Evolutionary conservation across 2,113 vertebrate species (phyloP).

Genomic region (Drymodes brunneopygia): DNA sequence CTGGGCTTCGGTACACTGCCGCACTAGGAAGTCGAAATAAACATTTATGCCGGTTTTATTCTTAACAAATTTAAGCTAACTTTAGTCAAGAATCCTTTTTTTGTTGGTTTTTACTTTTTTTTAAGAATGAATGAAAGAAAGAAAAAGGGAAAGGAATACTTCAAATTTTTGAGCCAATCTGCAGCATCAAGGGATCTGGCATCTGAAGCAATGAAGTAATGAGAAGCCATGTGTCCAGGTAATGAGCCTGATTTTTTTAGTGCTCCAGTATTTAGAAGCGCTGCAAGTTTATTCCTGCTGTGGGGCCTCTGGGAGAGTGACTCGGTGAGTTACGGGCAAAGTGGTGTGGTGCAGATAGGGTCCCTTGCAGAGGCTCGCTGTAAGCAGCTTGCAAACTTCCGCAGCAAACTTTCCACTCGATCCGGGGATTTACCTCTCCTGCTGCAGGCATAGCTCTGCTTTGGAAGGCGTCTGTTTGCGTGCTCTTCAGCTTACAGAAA

Average conservation of each 20-base stretch:
- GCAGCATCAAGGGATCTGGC: constrained; percentile 31
- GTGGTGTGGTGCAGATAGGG: background rate
- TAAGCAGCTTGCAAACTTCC: background rate
- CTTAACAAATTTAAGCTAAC: constrained; percentile 59
- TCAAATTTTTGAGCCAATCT: constrained; percentile 50
- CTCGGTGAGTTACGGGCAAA: constrained; percentile 61
- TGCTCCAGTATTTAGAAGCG: constrained; percentile 7
- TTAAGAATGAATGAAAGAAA: background rate
- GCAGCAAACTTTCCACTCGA: background rate
- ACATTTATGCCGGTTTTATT: constrained; percentile 65
- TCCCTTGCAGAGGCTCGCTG: background rate
- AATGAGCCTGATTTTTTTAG: constrained; percentile 16
- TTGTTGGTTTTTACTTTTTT: background rate
- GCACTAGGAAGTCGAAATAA: constrained; percentile 71
- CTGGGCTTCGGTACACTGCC: constrained; percentile 70
- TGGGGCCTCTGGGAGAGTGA: constrained; percentile 20
- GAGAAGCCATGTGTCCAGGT: constrained; percentile 62
- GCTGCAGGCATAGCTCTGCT: background rate
- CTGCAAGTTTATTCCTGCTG: constrained; percentile 14
- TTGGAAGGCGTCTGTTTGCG: background rate
- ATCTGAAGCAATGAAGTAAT: constrained; percentile 45
- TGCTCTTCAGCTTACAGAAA: background rate
- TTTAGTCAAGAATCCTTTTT: constrained; percentile 30
- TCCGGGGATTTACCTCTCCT: background rate
- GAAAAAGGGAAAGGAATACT: constrained; percentile 10